Conservation (phyloP, 2,113 vertebrate genomes). For the Pangasianodon hypophthalmus region DNA sequence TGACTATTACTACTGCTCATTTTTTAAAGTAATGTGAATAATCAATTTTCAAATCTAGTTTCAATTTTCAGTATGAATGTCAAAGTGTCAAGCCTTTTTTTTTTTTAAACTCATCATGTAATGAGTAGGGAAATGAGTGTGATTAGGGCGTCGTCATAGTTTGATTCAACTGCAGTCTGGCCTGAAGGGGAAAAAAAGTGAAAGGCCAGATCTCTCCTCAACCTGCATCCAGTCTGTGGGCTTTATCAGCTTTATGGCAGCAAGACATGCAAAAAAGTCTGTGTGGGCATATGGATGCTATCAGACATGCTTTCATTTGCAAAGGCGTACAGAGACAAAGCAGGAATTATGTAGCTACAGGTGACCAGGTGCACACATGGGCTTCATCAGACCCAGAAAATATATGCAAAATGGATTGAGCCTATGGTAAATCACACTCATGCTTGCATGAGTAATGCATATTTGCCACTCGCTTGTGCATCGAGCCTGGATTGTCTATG, state of each 20-base stretch:
- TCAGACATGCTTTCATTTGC: slow-evolving; percentile 54
- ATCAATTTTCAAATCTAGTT: background rate
- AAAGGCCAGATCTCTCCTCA: slow-evolving; percentile 7
- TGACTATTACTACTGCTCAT: background rate
- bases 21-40: slow-evolving; percentile 8
- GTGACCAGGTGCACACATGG: background rate
- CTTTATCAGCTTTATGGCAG: slow-evolving; percentile 47
- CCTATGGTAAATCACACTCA: background rate
- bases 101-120: background rate
- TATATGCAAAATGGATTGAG: slow-evolving; percentile 32
- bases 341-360: slow-evolving; percentile 43
- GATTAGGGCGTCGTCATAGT: background rate
- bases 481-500: background rate
- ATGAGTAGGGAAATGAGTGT: background rate
- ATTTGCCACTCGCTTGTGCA: background rate
- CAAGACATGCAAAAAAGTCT: background rate
- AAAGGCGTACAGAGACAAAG: slow-evolving; percentile 45
- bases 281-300: slow-evolving; percentile 45
- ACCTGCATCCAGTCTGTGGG: background rate
- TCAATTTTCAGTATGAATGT: background rate
- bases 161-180: background rate
- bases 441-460: background rate
- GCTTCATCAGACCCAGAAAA: background rate
- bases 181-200: background rate
- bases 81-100: background rate